Base-by-base conservation (phyloP, 2,797 vertebrate species). In the Malurus leucopterus region DNA sequence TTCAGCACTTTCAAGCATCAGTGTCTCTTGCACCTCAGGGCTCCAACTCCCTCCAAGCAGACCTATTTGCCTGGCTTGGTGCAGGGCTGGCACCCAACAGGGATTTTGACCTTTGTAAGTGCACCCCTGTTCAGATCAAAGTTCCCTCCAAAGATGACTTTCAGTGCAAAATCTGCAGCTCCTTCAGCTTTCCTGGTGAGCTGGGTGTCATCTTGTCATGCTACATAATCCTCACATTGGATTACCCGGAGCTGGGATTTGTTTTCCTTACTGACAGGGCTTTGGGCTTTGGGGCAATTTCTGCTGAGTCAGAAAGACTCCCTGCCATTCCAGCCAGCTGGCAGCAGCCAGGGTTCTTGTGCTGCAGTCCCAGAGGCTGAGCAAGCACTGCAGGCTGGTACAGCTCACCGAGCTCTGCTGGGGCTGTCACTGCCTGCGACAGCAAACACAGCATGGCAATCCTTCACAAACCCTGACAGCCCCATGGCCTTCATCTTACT, bases 41-140 rank as follows among this genome's bases (percentile, higher is more conserved):
- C 14, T 36, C 13, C 4, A 2, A 36, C 46, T 32, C 29, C 7
- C 57, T 82, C 61, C 0, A 0, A 55, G 47, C 65, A 72, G 69
- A 76, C 4, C 53, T n/a, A 3, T 61, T 73, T 40, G 26, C 30
- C 54, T 55, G 53, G 19, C 22, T 83, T 71, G 29, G 8, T 58
- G 44, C 24, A 53, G 26, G 13, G 40, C 29, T 53, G 16, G 26
- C 53, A 76, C 15, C 16, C 40, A 64, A 2, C 3, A 11, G 47
- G 34, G 59, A 8, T 79, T 86, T 71, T 40, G n/a, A 54, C 20
- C 6, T 14, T 62, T 20, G 6, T 4, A 11, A 70, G 6, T 9
- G 15, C 34, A 32, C 15, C 20, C 38, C 7, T 1, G 0, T 65
- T 67, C 40, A 50, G 36, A 58, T 13, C 1, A 0, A 74, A 65